Evolutionary conservation across 2,888 invertebrate species (phyloP), one percentile per base, ranked within the genome.

Genomic region (Melanchra persicariae): DNA sequence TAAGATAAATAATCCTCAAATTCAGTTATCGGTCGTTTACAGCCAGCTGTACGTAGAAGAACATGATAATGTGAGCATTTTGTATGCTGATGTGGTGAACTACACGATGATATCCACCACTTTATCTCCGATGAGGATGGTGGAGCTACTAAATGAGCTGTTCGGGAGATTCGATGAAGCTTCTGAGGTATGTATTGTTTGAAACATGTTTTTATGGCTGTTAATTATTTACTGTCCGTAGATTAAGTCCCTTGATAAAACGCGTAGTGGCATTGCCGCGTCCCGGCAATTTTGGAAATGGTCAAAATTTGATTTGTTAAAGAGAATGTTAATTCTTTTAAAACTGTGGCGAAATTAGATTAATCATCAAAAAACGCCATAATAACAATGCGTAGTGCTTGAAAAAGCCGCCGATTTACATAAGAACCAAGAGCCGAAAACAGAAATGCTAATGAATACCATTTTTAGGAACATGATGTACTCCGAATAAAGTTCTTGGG

Each of bases 81-180:
- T 99, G 45, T 99, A 98, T 89, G 99, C 99, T 0, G 99, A 99
- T 91, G 98, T 99, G 58, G 99, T 99, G 0, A 99, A 99, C 93
- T 99, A 98, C 88, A 99, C 99, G 0, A 97, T 97, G 85, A 97
- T 98, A 93, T 99, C 99, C 0, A 98, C 98, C 0, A 97, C 98
- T 1, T 92, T 99, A 66, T 97, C 98, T 0, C 98, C 98, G 0
- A 97, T 97, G 89, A 97, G 98, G 78, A 96, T 99, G 83, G 98
- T 99, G 4, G 98, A 98, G 89, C 98, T 98, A 1, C 94, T 99
- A 22, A 99, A 99, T 87, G 98, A 99, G 90, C 96, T 99, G 0
- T 99, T 99, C 91, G 98, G 98, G 8, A 97, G 98, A 90, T 99
- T 99, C 89, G 99, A 99, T 92, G 98, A 98, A 82, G 98, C 98